Evolutionary conservation across 2,888 invertebrate species (phyloP), one percentile per base, ranked within the genome.

Genomic region (Doris montereyensis): DNA sequence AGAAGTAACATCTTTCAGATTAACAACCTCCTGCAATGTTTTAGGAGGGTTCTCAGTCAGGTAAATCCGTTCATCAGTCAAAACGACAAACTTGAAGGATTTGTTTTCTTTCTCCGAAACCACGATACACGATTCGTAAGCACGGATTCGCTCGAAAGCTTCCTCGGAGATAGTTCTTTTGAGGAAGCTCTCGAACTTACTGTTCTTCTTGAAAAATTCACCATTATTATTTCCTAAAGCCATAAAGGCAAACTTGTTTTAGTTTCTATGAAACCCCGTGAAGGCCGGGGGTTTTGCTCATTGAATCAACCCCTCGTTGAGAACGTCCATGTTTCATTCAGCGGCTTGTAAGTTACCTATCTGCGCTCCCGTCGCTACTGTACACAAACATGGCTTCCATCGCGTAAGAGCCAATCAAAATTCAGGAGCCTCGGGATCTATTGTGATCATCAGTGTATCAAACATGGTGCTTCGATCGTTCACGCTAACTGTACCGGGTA

Each of bases 1-100:
- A 3, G 88, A 87, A 3, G 87, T 81, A 1, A 91, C 85, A 78
- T 91, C 89, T 71, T 84, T 85, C 3, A 90, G 81, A 57, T 86
- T 85, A 17, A 90, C 88, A n/a, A 84, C 86, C 52, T 86, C 85
- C 30, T 86, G 85, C 13, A 90, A 81, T 32, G 87, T 86, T 81
- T 89, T 89, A 0, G 91, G 91, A 4, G 91, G 90, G 79, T 90
- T 90, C 82, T 91, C 91, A 34, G 90, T 89, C 77, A 91, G 81
- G 81, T 89, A 91, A 28, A 91, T 85, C 84, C 88, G 89, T 77
- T 91, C 89, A 79, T 90, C 90, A 34, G 87, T 88, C 21, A 91
- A 82, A 30, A 91, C 83, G 13, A 89, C 87, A 81, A 87, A 90
- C 80, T 90, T 90, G 83, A 90, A 91, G 0, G 88, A 86, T 77